Percentiles rank a stretch among this genome's conserved stretches.
Conservation (phyloP, 2,113 vertebrate species). For the Hydrochoerus hydrochaeris region DNA sequence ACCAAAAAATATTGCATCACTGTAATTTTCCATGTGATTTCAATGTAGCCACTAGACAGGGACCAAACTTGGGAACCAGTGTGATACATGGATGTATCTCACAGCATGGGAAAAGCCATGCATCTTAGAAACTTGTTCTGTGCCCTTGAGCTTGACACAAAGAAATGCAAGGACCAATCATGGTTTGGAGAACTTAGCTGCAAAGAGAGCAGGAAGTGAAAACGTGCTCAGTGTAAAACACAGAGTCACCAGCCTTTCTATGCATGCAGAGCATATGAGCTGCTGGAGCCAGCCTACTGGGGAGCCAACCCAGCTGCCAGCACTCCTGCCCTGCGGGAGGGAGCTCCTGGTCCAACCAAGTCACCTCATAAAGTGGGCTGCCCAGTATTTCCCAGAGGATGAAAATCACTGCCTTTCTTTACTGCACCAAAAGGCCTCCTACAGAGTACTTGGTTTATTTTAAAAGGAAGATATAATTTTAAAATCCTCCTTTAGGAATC, state of each 20-base stretch:
- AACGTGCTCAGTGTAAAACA: not conserved
- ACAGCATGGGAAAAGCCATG: not conserved
- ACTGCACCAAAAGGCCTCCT: not conserved
- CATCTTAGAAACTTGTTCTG: not conserved
- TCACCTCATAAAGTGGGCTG: not conserved
- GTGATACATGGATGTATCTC: too few relatives aligned
- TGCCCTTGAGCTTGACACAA: not conserved
- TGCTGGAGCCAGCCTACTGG: too few relatives aligned
- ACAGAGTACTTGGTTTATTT: not conserved
- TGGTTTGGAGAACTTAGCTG: conserved; percentile 10
- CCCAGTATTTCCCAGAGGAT: not conserved
- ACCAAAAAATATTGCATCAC: not conserved
- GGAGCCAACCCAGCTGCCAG: not conserved
- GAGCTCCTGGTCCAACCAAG: not conserved
- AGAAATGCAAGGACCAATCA: not conserved
- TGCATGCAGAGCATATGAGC: not conserved
- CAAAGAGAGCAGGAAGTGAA: not conserved
- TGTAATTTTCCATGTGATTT: not conserved
- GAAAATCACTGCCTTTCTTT: not conserved
- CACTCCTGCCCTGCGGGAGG: not conserved
- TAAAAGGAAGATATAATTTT: not conserved
- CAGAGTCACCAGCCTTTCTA: not conserved
- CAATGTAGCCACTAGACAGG: not conserved
- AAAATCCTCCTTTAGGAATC: conserved; percentile 10
- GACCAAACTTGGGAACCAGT: not conserved